A percentile compares a stretch with the other conserved stretches of the same genome.
Evolutionary conservation across 1,140 invertebrate genomes (phyloP).

Genomic region (Macrobrachium nipponense): DNA sequence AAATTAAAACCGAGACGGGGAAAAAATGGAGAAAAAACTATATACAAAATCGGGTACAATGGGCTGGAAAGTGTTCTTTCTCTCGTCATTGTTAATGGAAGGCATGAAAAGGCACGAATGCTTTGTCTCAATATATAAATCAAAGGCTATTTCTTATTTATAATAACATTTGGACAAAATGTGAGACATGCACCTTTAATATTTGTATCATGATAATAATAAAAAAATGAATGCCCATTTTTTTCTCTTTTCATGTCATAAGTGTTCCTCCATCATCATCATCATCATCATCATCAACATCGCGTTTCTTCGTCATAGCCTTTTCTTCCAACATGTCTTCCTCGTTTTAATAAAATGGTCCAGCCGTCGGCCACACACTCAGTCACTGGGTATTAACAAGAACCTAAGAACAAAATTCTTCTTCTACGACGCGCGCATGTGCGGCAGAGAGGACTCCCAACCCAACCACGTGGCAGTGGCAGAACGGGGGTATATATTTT

Average conservation of each 20-base stretch:
- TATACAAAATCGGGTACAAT: slow-evolving; percentile 59
- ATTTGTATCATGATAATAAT: slow-evolving; percentile 63
- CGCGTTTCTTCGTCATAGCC: slow-evolving; percentile 56
- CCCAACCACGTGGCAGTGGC: too few relatives aligned
- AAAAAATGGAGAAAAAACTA: slow-evolving; percentile 49
- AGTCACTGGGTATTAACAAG: slow-evolving; percentile 50
- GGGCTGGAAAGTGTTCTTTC: slow-evolving; percentile 45
- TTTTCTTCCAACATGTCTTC: slow-evolving; percentile 58
- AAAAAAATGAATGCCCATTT: slow-evolving; percentile 58
- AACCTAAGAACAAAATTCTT: slow-evolving; percentile 46
- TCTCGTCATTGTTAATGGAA: slow-evolving; percentile 61
- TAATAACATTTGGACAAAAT: slow-evolving; percentile 62
- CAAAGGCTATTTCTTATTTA: slow-evolving; percentile 56
- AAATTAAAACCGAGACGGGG: neutral
- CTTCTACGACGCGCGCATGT: neutral
- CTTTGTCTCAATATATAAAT: slow-evolving; percentile 60
- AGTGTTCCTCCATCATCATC: slow-evolving; percentile 36
- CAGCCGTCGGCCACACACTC: slow-evolving; percentile 53
- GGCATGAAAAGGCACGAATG: slow-evolving; percentile 63
- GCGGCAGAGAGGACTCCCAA: slow-evolving; percentile 29
- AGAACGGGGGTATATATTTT: too few relatives aligned
- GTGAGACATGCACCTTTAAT: slow-evolving; percentile 61
- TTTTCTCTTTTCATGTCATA: slow-evolving; percentile 49
- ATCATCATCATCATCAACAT: neutral
- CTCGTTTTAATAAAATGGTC: slow-evolving; percentile 26